Evolutionary conservation across 37 sponge, comb jelly and placozoan genomes (phyloP).

Genomic region (Halichondria panicea): DNA sequence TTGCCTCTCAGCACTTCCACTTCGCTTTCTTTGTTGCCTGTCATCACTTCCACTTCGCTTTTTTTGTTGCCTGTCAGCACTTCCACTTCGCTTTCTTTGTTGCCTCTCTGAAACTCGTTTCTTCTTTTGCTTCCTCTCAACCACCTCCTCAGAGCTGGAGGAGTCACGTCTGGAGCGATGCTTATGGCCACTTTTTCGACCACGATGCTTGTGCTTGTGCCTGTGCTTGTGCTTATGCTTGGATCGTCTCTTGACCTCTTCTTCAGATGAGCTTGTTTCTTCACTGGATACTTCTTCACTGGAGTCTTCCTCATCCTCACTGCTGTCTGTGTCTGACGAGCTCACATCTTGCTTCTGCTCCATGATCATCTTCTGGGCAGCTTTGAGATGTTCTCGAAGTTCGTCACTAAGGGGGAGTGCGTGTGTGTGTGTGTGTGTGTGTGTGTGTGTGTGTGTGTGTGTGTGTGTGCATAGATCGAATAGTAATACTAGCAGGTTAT

Average conservation of each 20-base stretch:
- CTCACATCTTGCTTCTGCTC: conserved; percentile 54
- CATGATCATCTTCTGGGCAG: conserved; percentile 89
- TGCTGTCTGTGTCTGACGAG: conserved; percentile 19
- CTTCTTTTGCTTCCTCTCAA: background rate
- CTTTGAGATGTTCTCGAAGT: conserved; percentile 90
- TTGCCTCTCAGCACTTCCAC: background rate
- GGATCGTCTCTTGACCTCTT: background rate
- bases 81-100: background rate
- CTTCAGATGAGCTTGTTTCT: conserved; percentile 6
- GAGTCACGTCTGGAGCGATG: background rate
- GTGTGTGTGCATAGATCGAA: background rate
- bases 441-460: conserved; percentile 1
- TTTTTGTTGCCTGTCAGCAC: background rate
- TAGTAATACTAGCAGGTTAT: background rate
- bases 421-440: conserved; percentile 16
- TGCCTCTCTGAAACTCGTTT: background rate
- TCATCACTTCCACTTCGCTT: conserved; percentile 8
- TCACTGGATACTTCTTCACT: conserved; percentile 16
- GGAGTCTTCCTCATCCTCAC: background rate
- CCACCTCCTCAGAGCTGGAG: background rate
- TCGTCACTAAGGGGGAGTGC: conserved; percentile 70
- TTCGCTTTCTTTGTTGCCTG: background rate
- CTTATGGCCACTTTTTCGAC: too few relatives aligned
- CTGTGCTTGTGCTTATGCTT: too few relatives aligned
- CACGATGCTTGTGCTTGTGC: too few relatives aligned